phyloP scores from a whole-genome alignment of 2,888 invertebrate genomes.

The Polymixis flavicincta region DNA sequence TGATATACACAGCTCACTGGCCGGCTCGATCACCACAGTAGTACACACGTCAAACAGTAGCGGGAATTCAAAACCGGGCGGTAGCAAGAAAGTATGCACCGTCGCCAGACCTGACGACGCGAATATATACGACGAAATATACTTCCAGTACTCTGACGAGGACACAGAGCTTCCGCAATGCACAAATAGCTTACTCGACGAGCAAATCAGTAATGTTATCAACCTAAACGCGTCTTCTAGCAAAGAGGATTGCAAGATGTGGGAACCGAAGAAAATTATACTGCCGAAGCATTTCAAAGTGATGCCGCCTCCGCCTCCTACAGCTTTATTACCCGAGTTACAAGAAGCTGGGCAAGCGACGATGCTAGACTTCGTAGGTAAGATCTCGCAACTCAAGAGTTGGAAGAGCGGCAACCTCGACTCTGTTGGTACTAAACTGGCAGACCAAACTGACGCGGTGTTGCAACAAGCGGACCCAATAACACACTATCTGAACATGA shows the following conservation, averaged over 20 bases:
- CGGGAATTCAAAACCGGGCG: constrained; percentile 88
- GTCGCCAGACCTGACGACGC: constrained; percentile 83
- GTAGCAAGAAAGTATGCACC: constrained; percentile 88
- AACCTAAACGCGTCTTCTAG: constrained; percentile 88
- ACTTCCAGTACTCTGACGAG: constrained; percentile 91
- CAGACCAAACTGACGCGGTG: constrained; percentile 85
- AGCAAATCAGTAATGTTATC: constrained; percentile 90
- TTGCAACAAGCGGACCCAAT: constrained; percentile 81
- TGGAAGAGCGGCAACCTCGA: constrained; percentile 86
- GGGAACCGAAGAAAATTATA: constrained; percentile 86
- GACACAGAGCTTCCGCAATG: constrained; percentile 90
- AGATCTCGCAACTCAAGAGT: constrained; percentile 85
- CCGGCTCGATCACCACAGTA: constrained; percentile 86
- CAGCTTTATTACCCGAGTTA: constrained; percentile 81
- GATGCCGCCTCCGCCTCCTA: constrained; percentile 81
- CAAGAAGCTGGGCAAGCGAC: constrained; percentile 83
- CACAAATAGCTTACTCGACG: constrained; percentile 84
- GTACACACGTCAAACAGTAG: constrained; percentile 86
- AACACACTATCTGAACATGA: constrained; percentile 85
- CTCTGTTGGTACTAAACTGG: constrained; percentile 84
- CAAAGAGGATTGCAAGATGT: constrained; percentile 85
- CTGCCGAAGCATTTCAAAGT: constrained; percentile 84
- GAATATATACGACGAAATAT: constrained; percentile 87
- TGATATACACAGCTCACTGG: constrained; percentile 92
- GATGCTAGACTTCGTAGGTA: constrained; percentile 85